phyloP scores from a whole-genome alignment of 2,797 vertebrate species.

The Sus cebifrons region DNA sequence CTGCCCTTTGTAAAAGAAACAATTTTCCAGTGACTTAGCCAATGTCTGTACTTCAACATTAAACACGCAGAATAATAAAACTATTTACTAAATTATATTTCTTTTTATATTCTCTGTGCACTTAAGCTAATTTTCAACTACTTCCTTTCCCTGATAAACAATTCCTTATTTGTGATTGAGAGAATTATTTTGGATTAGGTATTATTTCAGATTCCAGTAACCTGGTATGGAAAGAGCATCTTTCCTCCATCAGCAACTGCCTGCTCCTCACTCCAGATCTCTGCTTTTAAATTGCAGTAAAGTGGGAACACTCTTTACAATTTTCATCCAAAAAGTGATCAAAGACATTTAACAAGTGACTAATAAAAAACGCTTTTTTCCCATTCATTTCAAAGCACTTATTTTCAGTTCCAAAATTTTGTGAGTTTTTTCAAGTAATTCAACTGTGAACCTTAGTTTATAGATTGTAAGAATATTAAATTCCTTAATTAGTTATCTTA shows the following conservation, averaged over 20 bases:
- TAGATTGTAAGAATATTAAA: constrained; percentile 7
- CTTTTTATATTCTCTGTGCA: neutral
- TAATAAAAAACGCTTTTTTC: neutral
- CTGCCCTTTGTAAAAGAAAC: neutral
- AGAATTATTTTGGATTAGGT: neutral
- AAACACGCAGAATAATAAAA: neutral
- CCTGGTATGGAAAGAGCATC: neutral
- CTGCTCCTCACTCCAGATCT: neutral
- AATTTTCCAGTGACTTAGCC: neutral
- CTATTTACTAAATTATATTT: neutral
- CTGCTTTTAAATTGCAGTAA: neutral
- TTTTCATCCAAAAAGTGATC: neutral
- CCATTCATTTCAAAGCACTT: neutral
- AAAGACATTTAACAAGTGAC: neutral
- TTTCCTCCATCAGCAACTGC: no score
- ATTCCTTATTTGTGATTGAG: neutral
- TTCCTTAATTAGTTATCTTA: neutral
- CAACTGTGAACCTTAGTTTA: neutral
- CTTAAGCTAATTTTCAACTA: neutral
- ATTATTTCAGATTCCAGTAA: neutral
- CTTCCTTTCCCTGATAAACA: constrained; percentile 61
- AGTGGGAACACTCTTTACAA: neutral
- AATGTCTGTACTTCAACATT: neutral
- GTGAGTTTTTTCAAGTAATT: neutral
- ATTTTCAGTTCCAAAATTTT: constrained; percentile 6